These are phyloP conservation scores for Euthynnus affinis DNA, from an alignment of 2,797 vertebrate genomes.

Conservation along the genomic window DNA sequence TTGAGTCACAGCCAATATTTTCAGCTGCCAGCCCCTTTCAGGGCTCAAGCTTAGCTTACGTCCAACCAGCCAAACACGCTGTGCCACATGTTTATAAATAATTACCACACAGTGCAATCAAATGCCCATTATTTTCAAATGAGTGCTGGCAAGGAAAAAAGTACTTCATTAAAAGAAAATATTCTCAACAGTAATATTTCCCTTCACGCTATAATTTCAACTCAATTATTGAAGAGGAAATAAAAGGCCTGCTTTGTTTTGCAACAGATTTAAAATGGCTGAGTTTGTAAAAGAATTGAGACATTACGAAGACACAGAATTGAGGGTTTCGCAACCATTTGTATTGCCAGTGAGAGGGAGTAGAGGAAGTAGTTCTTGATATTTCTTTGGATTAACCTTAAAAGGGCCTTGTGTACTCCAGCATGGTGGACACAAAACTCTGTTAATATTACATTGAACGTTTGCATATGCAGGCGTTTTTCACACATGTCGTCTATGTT, in stretches of 20 bases:
- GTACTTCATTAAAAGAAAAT: conserved; percentile 45
- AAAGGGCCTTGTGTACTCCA: neutral
- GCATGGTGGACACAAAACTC: neutral
- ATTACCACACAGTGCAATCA: conserved; percentile 62
- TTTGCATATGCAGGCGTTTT: neutral
- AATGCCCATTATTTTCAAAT: conserved; percentile 59
- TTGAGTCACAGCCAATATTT: conserved; percentile 50
- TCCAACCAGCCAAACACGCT: conserved; percentile 42
- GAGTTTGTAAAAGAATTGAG: neutral
- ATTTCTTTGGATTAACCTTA: conserved; percentile 4
- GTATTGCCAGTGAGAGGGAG: neutral
- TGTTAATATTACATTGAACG: neutral
- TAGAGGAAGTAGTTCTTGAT: conserved; percentile 1
- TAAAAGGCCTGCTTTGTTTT: conserved; percentile 35
- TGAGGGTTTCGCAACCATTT: neutral
- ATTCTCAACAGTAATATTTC: conserved; percentile 35
- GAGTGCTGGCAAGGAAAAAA: conserved; percentile 42
- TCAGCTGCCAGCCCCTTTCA: conserved; percentile 50
- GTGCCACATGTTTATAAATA: conserved; percentile 43
- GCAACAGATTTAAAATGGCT: conserved; percentile 3
- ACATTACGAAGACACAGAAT: conserved; percentile 2
- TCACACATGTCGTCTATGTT: neutral
- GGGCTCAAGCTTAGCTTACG: conserved; percentile 22
- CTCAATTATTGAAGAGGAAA: conserved; percentile 37
- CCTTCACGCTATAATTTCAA: conserved; percentile 22